Evolutionary conservation across 2,797 vertebrate genomes (phyloP).

Genomic region (Lepilemur ruficaudatus): DNA sequence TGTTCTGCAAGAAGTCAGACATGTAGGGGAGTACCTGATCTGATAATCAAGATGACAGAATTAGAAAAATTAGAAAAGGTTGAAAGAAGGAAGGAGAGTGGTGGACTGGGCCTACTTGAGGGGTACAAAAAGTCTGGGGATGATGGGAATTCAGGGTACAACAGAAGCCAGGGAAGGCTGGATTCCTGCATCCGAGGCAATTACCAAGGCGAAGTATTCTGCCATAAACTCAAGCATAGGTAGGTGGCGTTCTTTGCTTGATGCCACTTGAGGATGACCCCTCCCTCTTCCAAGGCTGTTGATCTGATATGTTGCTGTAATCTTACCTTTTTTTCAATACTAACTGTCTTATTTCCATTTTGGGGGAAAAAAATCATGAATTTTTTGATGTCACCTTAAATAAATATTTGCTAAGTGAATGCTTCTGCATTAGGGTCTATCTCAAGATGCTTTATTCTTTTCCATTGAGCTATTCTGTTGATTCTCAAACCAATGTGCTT

Average conservation of each 20-base stretch:
- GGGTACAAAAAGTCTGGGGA: too few species aligned
- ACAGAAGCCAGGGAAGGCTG: background rate
- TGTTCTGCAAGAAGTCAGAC: background rate
- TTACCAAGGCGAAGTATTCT: background rate
- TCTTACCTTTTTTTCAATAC: background rate
- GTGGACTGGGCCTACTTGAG: too few species aligned
- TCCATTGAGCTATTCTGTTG: too few species aligned
- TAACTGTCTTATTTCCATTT: background rate
- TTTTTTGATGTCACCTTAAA: background rate
- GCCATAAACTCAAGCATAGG: background rate
- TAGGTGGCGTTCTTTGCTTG: background rate
- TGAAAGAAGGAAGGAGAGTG: background rate
- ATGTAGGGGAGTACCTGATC: background rate
- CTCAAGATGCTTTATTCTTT: background rate
- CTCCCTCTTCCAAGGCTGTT: fast-evolving
- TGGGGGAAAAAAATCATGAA: background rate
- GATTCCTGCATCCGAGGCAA: too few species aligned
- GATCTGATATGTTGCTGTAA: background rate
- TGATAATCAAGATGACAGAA: background rate
- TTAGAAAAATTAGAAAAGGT: background rate
- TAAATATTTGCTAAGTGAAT: background rate
- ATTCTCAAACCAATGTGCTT: background rate
- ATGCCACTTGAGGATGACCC: background rate
- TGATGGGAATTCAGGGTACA: fast-evolving
- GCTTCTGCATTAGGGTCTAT: background rate